Evolutionary conservation across 1,140 invertebrate genomes (phyloP), one percentile per base, ranked within the genome.

Genomic region (Pachypsylla venusta): DNA sequence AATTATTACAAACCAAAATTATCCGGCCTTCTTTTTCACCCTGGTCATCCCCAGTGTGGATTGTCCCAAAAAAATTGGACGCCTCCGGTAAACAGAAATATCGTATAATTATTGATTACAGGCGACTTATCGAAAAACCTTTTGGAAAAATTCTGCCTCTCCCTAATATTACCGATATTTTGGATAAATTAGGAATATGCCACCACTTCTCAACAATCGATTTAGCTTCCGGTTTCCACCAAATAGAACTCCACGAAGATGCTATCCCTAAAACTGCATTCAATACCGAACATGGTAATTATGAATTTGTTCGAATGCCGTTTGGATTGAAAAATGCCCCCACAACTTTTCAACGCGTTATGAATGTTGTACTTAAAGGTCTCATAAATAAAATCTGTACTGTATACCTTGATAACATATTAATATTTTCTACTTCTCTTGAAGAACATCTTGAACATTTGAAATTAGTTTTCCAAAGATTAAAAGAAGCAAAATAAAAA

Each of bases 161-260:
- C n/a, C 73, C 75, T 13, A 61, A 68, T 13, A 73, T 76, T n/a
- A 68, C 72, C 35, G 69, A 73, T 20, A 64, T 66, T 16, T 61
- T 78, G 16, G 66, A 73, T 58, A 62, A 61, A 20, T 54, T 77
- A 22, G 64, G 62, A 1, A 66, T 64, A 16, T 57, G 62, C 13
- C 63, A 64, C 22, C 70, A 66, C 55, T 75, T 76, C 58, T 65
- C 67, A 7, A 67, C 66, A 0, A 59, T 77, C 1, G 74, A 77
- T 64, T 56, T 75, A 13, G 64, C 64, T 0, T 68, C 64, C 28
- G 75, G 76, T 1, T 77, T 73, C 60, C 72, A 70, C 66, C 74
- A 79, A 62, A 66, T 77, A 5, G 54, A 61, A 5, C 58, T 75
- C 1, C 62, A 67, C 1, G 35, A 61, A 30, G 54, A 64, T 1